Conservation (phyloP, 64 coral and sea anemone genomes). For the Hydrozoanthus tunicans region DNA sequence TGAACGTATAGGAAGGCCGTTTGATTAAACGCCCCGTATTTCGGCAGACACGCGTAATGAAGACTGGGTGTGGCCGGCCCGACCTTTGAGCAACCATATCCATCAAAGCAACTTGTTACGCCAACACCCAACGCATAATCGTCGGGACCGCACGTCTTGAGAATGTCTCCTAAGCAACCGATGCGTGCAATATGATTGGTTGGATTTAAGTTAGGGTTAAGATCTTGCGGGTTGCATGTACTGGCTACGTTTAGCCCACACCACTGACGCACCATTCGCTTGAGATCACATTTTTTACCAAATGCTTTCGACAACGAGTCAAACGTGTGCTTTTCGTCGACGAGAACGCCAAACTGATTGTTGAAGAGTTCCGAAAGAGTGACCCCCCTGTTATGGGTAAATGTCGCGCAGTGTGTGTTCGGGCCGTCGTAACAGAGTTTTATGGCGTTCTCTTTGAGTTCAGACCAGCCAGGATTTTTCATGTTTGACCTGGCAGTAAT, state of each 20-base stretch:
- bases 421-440: constrained; percentile 84
- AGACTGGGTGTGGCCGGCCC: constrained; percentile 83
- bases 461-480: constrained; percentile 92
- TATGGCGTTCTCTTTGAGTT: constrained; percentile 75
- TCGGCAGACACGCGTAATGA: constrained; percentile 83
- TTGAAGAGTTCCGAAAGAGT: constrained; percentile 90
- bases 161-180: constrained; percentile 87
- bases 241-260: constrained; percentile 93
- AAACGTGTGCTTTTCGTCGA: constrained; percentile 82
- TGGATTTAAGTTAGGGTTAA: constrained; percentile 91
- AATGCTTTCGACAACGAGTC: constrained; percentile 68
- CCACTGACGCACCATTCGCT: constrained; percentile 82
- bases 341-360: constrained; percentile 91
- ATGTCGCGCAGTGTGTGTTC: constrained; percentile 78
- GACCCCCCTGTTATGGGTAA: constrained; percentile 84
- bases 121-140: constrained; percentile 88
- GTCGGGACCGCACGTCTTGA: constrained; percentile 86
- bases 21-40: constrained; percentile 84
- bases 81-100: constrained; percentile 85
- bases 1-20: constrained; percentile 82
- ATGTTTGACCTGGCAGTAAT: constrained; percentile 67
- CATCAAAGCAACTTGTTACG: constrained; percentile 87
- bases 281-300: constrained; percentile 75
- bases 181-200: constrained; percentile 94
- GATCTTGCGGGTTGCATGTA: constrained; percentile 85